These are phyloP conservation scores for Aspiorhynchus laticeps DNA, from an alignment of 2,113 vertebrate species.

Conservation along the genomic window DNA sequence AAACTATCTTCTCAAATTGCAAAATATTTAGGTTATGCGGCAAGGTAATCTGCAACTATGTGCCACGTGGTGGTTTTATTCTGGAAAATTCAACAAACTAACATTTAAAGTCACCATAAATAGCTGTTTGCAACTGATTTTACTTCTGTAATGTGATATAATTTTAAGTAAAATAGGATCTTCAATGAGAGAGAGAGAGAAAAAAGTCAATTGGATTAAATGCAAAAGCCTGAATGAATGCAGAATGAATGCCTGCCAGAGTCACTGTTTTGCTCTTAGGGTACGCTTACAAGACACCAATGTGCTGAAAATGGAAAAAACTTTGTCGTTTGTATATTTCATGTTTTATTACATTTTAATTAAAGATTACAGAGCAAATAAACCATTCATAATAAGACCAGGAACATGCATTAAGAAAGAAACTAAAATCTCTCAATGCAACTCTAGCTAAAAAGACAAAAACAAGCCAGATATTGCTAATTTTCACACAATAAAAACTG, in stretches of 20 bases:
- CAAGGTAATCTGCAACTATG: background rate
- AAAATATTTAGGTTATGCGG: conserved; percentile 4
- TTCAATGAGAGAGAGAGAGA: too few relatives aligned
- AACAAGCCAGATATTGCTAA: background rate
- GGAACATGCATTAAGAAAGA: background rate
- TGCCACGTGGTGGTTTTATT: background rate
- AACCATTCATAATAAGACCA: background rate
- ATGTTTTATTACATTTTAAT: too few relatives aligned
- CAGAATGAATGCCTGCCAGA: background rate
- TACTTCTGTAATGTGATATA: background rate
- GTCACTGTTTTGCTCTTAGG: background rate
- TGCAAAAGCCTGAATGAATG: conserved; percentile 1
- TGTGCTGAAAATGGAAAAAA: background rate
- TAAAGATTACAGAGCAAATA: background rate
- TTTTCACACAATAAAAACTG: background rate
- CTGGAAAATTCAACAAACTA: background rate
- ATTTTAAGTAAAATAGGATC: background rate
- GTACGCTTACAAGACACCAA: background rate
- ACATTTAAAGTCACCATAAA: background rate
- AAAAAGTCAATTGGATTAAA: background rate
- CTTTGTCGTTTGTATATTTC: background rate
- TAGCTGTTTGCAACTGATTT: background rate
- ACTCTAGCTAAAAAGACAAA: background rate
- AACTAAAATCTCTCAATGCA: background rate
- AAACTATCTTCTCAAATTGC: background rate